Conservation (phyloP, 2,888 invertebrate genomes). For the Andrena haemorrhoa region DNA sequence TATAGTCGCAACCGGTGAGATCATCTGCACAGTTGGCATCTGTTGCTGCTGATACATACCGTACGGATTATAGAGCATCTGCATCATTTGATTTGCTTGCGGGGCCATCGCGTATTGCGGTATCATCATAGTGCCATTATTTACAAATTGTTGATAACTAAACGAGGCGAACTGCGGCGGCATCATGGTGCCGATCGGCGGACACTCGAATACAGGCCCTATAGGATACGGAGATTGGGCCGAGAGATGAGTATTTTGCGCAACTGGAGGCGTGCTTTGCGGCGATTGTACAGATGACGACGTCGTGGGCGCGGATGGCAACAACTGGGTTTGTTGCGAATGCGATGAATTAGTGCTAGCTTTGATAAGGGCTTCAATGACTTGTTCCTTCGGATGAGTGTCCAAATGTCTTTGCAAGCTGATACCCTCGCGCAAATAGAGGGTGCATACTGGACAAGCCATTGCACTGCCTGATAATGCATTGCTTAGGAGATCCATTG, state of each 20-base stretch:
- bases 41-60: constrained; percentile 86
- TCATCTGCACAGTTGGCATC: constrained; percentile 85
- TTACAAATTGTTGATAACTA: constrained; percentile 87
- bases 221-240: constrained; percentile 81
- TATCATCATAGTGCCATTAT: constrained; percentile 86
- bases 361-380: constrained; percentile 91
- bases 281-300: constrained; percentile 62
- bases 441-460: constrained; percentile 93
- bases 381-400: constrained; percentile 95
- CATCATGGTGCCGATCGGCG: constrained; percentile 82
- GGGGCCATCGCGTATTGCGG: constrained; percentile 87
- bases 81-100: constrained; percentile 86
- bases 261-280: constrained; percentile 55
- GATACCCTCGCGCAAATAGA: constrained; percentile 93
- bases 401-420: constrained; percentile 92
- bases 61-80: constrained; percentile 85
- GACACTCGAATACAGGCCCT: constrained; percentile 83
- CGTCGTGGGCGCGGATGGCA: constrained; percentile 60
- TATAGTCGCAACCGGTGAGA: constrained; percentile 85
- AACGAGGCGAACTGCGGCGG: constrained; percentile 85
- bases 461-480: constrained; percentile 79
- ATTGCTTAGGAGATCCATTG: constrained; percentile 71
- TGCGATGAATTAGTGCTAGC: constrained; percentile 81
- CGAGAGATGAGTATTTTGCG: constrained; percentile 70
- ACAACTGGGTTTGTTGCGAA: constrained; percentile 61